Conservation (phyloP, 2,797 vertebrate genomes). For the Amblyraja radiata region DNA sequence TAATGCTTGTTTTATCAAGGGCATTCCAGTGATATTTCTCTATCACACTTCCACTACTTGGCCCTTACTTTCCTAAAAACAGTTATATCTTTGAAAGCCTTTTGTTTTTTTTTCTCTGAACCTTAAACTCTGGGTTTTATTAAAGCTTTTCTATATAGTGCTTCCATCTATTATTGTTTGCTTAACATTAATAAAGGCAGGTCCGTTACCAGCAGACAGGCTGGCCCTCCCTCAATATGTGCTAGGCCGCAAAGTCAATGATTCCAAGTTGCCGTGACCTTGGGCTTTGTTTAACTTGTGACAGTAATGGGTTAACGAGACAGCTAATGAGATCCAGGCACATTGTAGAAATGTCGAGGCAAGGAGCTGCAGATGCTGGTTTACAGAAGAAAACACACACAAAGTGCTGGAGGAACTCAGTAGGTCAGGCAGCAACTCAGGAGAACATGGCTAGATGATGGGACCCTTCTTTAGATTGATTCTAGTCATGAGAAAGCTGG, state of each 20-base stretch:
- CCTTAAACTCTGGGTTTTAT: slow-evolving; percentile 48
- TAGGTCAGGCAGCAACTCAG: too few species aligned
- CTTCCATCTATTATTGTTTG: slow-evolving; percentile 56
- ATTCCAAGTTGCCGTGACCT: slow-evolving; percentile 75
- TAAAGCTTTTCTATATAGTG: slow-evolving; percentile 46
- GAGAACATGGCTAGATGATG: too few species aligned
- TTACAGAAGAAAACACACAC: too few species aligned
- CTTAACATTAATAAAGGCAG: slow-evolving; percentile 51
- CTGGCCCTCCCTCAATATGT: slow-evolving; percentile 59
- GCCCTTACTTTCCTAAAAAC: background rate
- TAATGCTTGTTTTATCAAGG: slow-evolving; percentile 57
- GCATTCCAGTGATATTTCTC: slow-evolving; percentile 50
- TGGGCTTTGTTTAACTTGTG: slow-evolving; percentile 81
- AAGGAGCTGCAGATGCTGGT: too few species aligned
- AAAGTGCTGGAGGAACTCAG: too few species aligned
- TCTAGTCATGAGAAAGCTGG: too few species aligned
- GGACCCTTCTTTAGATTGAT: too few species aligned
- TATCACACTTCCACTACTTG: slow-evolving; percentile 47
- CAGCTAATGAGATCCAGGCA: slow-evolving; percentile 76
- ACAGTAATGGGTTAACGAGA: slow-evolving; percentile 69
- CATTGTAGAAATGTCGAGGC: slow-evolving; percentile 67
- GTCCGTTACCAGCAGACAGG: slow-evolving; percentile 51
- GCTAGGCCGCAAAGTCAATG: slow-evolving; percentile 58
- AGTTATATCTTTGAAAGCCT: slow-evolving; percentile 6
- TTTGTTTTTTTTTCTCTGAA: slow-evolving; percentile 43